Evolutionary conservation across 1,140 invertebrate genomes (phyloP).

Genomic region (Drosophila ironensis): DNA sequence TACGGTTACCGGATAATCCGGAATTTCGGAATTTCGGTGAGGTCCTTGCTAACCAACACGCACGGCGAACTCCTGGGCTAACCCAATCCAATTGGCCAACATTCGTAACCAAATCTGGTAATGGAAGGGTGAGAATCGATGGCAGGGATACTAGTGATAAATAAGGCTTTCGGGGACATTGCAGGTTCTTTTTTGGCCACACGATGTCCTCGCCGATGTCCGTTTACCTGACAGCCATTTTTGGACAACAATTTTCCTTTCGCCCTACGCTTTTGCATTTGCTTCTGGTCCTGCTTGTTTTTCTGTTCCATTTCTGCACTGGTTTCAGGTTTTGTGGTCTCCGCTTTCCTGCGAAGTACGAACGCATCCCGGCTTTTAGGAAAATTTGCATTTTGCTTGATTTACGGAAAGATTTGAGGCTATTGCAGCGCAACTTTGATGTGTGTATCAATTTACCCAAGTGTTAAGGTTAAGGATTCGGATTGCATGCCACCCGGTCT

Average conservation of each 20-base stretch:
- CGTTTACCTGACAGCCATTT: constrained; percentile 48
- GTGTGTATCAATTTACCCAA: constrained; percentile 77
- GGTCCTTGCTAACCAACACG: constrained; percentile 9
- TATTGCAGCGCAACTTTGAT: constrained; percentile 76
- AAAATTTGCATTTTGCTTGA: constrained; percentile 77
- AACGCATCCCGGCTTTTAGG: constrained; percentile 51
- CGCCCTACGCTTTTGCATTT: constrained; percentile 26
- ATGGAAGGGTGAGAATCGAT: constrained; percentile 38
- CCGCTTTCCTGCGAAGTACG: constrained; percentile 21
- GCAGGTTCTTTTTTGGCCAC: not conserved
- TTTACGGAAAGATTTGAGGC: constrained; percentile 78
- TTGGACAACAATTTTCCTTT: constrained; percentile 54
- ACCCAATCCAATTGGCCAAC: constrained; percentile 74
- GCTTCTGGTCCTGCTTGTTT: not conserved
- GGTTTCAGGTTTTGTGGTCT: constrained; percentile 48
- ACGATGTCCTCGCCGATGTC: constrained; percentile 21
- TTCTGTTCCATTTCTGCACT: constrained; percentile 11
- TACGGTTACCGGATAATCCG: not conserved
- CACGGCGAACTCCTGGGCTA: constrained; percentile 26
- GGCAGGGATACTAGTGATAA: constrained; percentile 58
- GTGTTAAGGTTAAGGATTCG: constrained; percentile 49
- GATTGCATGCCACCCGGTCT: constrained; percentile 30
- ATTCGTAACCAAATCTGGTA: constrained; percentile 62
- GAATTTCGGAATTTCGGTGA: constrained; percentile 16
- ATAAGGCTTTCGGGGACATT: constrained; percentile 51